Evolutionary conservation across 2,888 invertebrate species (phyloP).

Genomic region (Apotomis capreana): DNA sequence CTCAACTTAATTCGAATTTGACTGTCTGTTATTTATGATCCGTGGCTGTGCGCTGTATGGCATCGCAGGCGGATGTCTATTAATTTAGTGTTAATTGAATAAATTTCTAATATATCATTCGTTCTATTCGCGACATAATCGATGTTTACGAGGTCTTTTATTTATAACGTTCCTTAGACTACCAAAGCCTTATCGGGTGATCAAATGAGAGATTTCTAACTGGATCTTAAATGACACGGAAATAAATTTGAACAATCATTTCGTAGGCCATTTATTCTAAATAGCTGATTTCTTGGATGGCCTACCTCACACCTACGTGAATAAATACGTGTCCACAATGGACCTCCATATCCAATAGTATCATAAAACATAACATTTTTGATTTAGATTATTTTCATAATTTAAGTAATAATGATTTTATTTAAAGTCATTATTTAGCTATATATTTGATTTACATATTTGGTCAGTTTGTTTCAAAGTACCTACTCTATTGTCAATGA

Average conservation of each 20-base stretch:
- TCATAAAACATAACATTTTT: neutral
- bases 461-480: no score
- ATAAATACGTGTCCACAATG: conserved; percentile 55
- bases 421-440: no score
- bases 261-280: conserved; percentile 60
- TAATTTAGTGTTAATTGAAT: conserved; percentile 63
- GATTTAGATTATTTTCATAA: neutral
- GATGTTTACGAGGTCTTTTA: conserved; percentile 46
- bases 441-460: no score
- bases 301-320: conserved; percentile 66
- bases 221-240: conserved; percentile 59
- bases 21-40: conserved; percentile 74
- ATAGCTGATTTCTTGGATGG: conserved; percentile 62
- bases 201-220: conserved; percentile 51
- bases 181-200: conserved; percentile 35
- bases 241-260: conserved; percentile 70
- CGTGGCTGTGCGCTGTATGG: conserved; percentile 39
- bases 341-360: conserved; percentile 41
- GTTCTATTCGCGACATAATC: conserved; percentile 46
- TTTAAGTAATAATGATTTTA: no score
- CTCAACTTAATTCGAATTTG: conserved; percentile 79
- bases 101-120: conserved; percentile 54
- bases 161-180: conserved; percentile 42
- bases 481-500: no score
- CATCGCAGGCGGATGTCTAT: conserved; percentile 54